Conservation (phyloP, 2,797 vertebrate genomes). For the Prunella strophiata region DNA sequence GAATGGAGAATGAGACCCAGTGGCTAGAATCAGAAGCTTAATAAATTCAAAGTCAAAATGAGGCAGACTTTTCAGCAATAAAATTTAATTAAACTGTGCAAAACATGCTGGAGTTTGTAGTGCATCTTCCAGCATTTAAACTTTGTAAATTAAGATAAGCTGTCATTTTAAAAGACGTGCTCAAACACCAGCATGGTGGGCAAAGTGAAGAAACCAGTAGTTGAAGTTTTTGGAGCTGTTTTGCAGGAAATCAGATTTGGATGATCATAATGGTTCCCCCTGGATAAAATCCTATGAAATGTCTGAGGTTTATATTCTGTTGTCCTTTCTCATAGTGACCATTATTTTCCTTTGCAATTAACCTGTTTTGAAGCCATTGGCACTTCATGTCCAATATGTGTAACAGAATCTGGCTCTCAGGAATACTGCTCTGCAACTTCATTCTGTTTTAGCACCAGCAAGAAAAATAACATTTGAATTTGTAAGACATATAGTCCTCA, state of each 20-base stretch:
- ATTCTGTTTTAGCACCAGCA: background rate
- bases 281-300: background rate
- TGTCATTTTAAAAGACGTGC: background rate
- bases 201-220: background rate
- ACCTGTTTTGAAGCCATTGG: background rate
- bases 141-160: background rate
- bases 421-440: background rate
- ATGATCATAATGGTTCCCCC: background rate
- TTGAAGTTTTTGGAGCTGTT: background rate
- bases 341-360: background rate
- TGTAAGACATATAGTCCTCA: background rate
- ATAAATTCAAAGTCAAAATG: slow-evolving; percentile 23
- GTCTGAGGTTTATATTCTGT: background rate
- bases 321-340: background rate
- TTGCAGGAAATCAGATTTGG: background rate
- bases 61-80: background rate
- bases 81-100: slow-evolving; percentile 13
- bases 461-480: background rate
- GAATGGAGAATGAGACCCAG: background rate
- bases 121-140: background rate
- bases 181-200: background rate
- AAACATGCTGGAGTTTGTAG: background rate
- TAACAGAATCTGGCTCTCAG: background rate
- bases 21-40: background rate
- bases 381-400: background rate